These are phyloP conservation scores for Carapus acus DNA, from an alignment of 2,797 vertebrate species.

Conservation along the genomic window DNA sequence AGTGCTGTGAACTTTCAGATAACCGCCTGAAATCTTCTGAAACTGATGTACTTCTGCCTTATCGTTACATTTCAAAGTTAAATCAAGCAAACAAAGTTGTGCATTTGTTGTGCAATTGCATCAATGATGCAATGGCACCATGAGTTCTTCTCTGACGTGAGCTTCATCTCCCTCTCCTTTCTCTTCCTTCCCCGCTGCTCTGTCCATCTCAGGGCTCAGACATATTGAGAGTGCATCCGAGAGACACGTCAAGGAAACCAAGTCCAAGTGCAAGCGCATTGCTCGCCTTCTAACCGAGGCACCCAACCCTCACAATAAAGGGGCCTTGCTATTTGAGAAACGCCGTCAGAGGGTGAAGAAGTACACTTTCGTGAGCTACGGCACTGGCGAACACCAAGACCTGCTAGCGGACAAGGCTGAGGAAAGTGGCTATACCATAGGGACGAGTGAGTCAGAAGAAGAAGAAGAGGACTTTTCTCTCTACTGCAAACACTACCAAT, in stretches of 20 bases:
- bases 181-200: too few relatives aligned
- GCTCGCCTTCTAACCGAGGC: conserved; percentile 81
- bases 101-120: too few relatives aligned
- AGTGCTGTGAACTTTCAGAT: too few relatives aligned
- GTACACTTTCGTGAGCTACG: conserved; percentile 90
- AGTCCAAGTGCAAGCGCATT: conserved; percentile 91
- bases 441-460: conserved; percentile 80
- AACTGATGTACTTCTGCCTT: too few relatives aligned
- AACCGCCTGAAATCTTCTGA: too few relatives aligned
- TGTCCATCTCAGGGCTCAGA: conserved; percentile 70
- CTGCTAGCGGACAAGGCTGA: conserved; percentile 66
- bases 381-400: conserved; percentile 77
- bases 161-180: conserved; percentile 8
- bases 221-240: conserved; percentile 84
- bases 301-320: conserved; percentile 85
- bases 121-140: too few relatives aligned
- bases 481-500: conserved; percentile 66
- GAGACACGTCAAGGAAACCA: conserved; percentile 86
- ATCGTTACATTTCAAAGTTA: too few relatives aligned
- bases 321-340: conserved; percentile 90
- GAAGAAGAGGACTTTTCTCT: conserved; percentile 79
- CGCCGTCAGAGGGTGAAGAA: conserved; percentile 84
- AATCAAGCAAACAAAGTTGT: too few relatives aligned
- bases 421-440: conserved; percentile 72
- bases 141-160: neutral